Conservation (phyloP, 2,888 invertebrate species). For the Apomyelois bistriatella region DNA sequence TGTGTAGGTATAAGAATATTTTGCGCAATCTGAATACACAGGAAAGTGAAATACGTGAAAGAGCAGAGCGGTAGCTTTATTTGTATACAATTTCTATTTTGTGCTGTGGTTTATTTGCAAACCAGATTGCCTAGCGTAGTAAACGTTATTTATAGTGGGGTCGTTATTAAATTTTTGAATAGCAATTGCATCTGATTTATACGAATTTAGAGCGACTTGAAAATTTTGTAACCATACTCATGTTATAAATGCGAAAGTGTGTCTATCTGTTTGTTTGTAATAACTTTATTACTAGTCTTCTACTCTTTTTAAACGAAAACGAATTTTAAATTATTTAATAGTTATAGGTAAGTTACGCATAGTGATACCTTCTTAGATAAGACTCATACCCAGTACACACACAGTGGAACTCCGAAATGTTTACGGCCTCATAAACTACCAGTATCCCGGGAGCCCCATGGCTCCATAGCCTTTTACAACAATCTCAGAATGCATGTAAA, state of each 20-base stretch:
- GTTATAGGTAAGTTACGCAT: too few relatives aligned
- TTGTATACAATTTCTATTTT: neutral
- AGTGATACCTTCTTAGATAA: neutral
- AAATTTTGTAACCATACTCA: slow-evolving; percentile 1
- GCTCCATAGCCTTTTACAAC: neutral
- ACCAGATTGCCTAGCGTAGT: slow-evolving; percentile 39
- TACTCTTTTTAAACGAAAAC: too few relatives aligned
- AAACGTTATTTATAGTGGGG: slow-evolving; percentile 52
- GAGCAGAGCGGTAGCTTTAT: too few relatives aligned
- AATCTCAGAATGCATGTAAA: neutral
- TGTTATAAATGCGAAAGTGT: neutral
- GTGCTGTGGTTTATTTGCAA: slow-evolving; percentile 50
- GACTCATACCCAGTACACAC: neutral
- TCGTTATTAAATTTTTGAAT: slow-evolving; percentile 41
- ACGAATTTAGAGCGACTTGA: neutral
- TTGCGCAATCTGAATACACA: too few relatives aligned
- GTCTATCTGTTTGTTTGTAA: too few relatives aligned
- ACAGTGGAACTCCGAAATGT: neutral
- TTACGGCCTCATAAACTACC: neutral
- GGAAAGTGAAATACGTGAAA: too few relatives aligned
- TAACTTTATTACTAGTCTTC: too few relatives aligned
- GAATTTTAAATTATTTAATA: too few relatives aligned
- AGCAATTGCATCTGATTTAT: slow-evolving; percentile 20
- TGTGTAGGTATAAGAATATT: too few relatives aligned
- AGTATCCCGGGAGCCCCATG: neutral